Conservation (phyloP, 2,797 vertebrate species). For the Gambelia wislizenii region DNA sequence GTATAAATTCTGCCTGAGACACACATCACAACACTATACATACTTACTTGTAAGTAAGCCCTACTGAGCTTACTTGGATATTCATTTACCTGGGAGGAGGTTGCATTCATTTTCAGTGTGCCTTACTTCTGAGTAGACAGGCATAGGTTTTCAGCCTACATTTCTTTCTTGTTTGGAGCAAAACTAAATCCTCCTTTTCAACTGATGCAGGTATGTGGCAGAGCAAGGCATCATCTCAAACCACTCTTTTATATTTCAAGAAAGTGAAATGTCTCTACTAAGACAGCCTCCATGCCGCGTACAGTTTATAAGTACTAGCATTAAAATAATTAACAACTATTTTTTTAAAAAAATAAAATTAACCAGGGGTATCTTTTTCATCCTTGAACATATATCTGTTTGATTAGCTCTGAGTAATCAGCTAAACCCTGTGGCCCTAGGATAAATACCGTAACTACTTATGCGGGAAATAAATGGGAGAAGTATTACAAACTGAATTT, state of each 20-base stretch:
- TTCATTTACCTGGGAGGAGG: neutral
- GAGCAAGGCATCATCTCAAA: neutral
- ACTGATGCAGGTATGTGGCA: neutral
- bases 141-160: neutral
- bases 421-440: neutral
- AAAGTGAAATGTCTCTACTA: neutral
- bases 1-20: neutral
- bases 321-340: neutral
- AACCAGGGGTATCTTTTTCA: neutral
- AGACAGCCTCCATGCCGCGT: neutral
- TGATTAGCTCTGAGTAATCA: neutral
- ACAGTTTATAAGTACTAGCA: neutral
- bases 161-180: neutral
- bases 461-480: slow-evolving; percentile 55
- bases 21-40: neutral
- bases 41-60: neutral
- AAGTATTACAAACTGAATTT: slow-evolving; percentile 72
- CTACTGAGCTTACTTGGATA: neutral
- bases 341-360: neutral
- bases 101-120: neutral
- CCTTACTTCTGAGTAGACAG: neutral
- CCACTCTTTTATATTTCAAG: neutral
- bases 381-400: neutral
- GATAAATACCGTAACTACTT: slow-evolving; percentile 71
- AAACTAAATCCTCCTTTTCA: neutral